phyloP scores from a whole-genome alignment of 2,888 invertebrate genomes.

The Willowsia nigromaculata region DNA sequence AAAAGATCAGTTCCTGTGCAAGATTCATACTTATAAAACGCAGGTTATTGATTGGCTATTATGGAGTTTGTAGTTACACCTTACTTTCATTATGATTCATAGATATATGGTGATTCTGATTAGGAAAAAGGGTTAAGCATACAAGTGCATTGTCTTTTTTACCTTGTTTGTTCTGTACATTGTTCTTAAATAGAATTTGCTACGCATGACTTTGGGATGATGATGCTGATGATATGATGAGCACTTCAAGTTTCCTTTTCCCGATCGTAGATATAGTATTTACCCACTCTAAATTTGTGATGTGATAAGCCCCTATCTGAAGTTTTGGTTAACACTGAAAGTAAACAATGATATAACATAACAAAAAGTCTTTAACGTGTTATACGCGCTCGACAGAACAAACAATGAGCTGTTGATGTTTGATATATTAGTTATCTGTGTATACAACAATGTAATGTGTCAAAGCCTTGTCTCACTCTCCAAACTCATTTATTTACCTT shows the following conservation, averaged over 20 bases:
- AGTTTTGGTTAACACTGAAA: constrained; percentile 19
- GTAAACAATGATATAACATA: constrained; percentile 52
- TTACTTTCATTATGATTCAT: constrained; percentile 1
- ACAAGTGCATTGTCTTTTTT: constrained; percentile 60
- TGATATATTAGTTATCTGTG: constrained; percentile 66
- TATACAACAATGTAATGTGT: constrained; percentile 66
- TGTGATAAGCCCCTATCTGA: constrained; percentile 11
- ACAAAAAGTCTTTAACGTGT: constrained; percentile 33
- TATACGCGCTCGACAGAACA: constrained; percentile 42
- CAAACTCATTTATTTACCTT: constrained; percentile 49
- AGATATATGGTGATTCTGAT: background rate
- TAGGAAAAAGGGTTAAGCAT: constrained; percentile 65
- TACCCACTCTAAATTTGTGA: background rate
- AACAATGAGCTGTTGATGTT: constrained; percentile 59
- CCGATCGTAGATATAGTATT: constrained; percentile 38
- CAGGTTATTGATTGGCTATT: constrained; percentile 31
- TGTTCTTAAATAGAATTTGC: constrained; percentile 57
- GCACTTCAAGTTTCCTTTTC: constrained; percentile 45
- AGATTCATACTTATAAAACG: constrained; percentile 5
- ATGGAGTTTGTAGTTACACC: constrained; percentile 2
- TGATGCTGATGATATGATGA: constrained; percentile 1
- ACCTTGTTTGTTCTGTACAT: constrained; percentile 44
- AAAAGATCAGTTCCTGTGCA: background rate
- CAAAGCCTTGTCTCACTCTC: constrained; percentile 56
- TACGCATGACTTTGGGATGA: constrained; percentile 46